phyloP scores from a whole-genome alignment of 64 coral and sea anemone genomes.

The Anthopleura sola region DNA sequence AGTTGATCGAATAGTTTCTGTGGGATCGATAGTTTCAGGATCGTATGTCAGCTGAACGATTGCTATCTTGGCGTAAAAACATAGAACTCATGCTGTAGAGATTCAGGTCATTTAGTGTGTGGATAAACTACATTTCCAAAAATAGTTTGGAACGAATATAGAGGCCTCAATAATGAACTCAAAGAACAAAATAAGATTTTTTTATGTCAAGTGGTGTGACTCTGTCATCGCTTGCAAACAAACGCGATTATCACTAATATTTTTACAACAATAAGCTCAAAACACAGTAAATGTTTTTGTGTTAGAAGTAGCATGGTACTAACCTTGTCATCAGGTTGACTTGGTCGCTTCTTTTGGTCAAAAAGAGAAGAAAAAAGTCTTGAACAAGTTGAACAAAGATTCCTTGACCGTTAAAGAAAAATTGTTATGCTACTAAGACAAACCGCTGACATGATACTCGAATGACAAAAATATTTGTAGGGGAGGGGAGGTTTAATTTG shows the following conservation, averaged over 20 bases:
- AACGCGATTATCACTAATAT: too few relatives aligned
- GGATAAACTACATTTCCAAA: too few relatives aligned
- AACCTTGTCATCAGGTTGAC: neutral
- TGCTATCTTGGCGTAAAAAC: too few relatives aligned
- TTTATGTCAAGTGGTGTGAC: neutral
- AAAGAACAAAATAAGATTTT: neutral
- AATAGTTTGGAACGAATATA: too few relatives aligned
- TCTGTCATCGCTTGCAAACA: too few relatives aligned
- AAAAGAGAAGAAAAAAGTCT: neutral
- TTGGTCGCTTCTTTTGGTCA: neutral
- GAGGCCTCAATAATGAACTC: too few relatives aligned
- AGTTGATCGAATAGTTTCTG: too few relatives aligned
- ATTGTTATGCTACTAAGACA: constrained; percentile 7
- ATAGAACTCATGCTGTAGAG: too few relatives aligned
- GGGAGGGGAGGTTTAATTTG: neutral
- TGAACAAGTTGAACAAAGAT: neutral
- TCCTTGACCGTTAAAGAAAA: neutral
- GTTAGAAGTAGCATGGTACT: neutral
- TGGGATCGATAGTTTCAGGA: too few relatives aligned
- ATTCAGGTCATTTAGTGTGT: too few relatives aligned
- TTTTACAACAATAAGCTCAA: too few relatives aligned
- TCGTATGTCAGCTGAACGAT: too few relatives aligned
- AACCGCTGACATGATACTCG: neutral
- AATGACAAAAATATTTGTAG: neutral
- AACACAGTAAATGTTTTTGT: neutral